Base-by-base conservation (phyloP, 2,888 invertebrate genomes). In the Hermodice carunculata region DNA sequence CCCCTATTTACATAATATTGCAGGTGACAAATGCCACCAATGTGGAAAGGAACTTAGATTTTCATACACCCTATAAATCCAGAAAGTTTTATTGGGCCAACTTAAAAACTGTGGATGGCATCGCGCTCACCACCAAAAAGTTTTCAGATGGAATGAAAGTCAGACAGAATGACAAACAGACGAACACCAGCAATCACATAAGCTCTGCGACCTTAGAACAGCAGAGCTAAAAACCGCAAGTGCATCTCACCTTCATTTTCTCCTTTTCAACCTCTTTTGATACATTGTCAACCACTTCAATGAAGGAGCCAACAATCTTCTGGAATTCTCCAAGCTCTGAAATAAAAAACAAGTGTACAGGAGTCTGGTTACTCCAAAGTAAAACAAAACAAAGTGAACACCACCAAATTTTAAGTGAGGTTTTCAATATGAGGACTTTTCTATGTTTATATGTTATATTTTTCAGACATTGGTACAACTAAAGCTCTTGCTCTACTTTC, bases 191-290 rank as follows among this genome's bases (percentile, higher is more conserved):
- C n/a, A n/a, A 40, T 37, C n/a, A 14, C 40, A 37, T 37, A n/a
- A 14, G 40, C 40, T 37, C 11, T 37, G 17, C n/a, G 40, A 37
- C 40, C 11, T 37, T 14, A 37, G 11, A 37, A 14, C 11, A 14
- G 40, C n/a, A 14, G 11, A 37, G 40, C n/a, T n/a, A 14, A 37
- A 14, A n/a, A 37, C n/a, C n/a, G 40, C 17, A 8, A 17, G n/a
- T 29, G 24, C 8, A 53, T 53, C 59, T 61, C 76, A 86, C 87
- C 78, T 92, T 91, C 89, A 96, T 92, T 87, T 96, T 96, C 83
- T 95, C 94, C 78, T 91, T 92, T 80, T 96, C 96, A 0, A 97
- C 96, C 83, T 94, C 92, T 73, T 91, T 90, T 0, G 93, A 91
- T 58, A 95, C 89, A 69, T 90, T 90, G 78, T 92, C 92, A 5